Evolutionary conservation across 2,888 invertebrate genomes (phyloP), one percentile per base, ranked within the genome.

Genomic region (Amphipyra tragopoginis): DNA sequence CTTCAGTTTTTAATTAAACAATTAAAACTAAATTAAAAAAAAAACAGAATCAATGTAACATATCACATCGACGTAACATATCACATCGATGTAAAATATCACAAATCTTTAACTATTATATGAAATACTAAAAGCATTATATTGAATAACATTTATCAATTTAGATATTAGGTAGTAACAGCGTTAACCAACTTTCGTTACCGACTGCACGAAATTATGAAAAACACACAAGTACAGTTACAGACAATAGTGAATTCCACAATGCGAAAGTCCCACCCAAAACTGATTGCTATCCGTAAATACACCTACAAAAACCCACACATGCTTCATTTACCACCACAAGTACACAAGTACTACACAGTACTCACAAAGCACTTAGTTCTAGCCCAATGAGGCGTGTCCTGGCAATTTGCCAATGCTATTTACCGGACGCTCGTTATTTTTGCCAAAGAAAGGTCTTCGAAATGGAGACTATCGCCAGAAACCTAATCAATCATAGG

Each of bases 341-440:
- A 65, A 69, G 49, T 60, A 66, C 56, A 56, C 42, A 4, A 34
- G 40, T 34, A 15, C 38, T 62, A 69, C 50, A 56, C 54, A 62
- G 59, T 40, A 57, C 65, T 57, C 51, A 47, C 52, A 49, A 64
- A 69, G 74, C 76, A 79, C 79, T 78, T 67, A 79, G 76, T 79
- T 65, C 67, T 74, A 50, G 65, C 21, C 10, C 72, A 76, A 69
- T 76, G 74, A 74, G 74, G 79, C 69, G 74, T 69, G 69, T 53
- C 66, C 60, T 69, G 78, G 78, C 78, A 69, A 62, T 65, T 64
- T 51, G 63, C 79, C 78, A 79, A 65, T 64, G 59, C 59, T 76
- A 72, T 79, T 79, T 72, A 74, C 76, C 45, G 74, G 78, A 76
- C 72, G 72, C 66, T 65, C 68, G 69, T 72, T 74, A 74, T 69